Evolutionary conservation across 2,113 vertebrate species (phyloP).

Genomic region (Sphyrna mokarran): DNA sequence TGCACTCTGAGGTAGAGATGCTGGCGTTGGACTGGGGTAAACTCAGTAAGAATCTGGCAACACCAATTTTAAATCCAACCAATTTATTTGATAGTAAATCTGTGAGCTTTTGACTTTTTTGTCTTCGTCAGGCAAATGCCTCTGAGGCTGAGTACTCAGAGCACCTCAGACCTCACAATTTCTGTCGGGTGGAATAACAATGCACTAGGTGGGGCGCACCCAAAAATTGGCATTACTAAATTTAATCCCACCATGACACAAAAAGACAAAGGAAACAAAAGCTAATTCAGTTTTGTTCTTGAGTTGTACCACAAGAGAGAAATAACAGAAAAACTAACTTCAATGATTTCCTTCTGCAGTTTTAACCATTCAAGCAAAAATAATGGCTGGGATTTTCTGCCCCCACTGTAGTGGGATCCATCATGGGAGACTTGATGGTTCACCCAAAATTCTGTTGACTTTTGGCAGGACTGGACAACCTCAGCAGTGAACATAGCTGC

Average conservation of each 20-base stretch:
- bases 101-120: no score
- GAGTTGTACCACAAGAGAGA: background rate
- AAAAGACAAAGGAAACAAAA: background rate
- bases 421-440: no score
- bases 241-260: background rate
- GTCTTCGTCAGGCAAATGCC: no score
- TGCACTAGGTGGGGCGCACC: background rate
- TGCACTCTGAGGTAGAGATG: no score
- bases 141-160: background rate
- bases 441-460: no score
- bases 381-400: background rate
- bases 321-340: background rate
- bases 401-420: no score
- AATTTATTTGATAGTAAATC: no score
- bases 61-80: no score
- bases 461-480: no score
- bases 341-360: background rate
- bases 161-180: background rate
- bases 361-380: background rate
- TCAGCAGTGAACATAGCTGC: no score
- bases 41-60: no score
- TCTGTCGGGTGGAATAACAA: background rate
- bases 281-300: background rate
- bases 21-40: no score
- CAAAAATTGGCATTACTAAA: background rate